Evolutionary conservation across 2,113 vertebrate species (phyloP).

Genomic region (Ammodramus savannarum): DNA sequence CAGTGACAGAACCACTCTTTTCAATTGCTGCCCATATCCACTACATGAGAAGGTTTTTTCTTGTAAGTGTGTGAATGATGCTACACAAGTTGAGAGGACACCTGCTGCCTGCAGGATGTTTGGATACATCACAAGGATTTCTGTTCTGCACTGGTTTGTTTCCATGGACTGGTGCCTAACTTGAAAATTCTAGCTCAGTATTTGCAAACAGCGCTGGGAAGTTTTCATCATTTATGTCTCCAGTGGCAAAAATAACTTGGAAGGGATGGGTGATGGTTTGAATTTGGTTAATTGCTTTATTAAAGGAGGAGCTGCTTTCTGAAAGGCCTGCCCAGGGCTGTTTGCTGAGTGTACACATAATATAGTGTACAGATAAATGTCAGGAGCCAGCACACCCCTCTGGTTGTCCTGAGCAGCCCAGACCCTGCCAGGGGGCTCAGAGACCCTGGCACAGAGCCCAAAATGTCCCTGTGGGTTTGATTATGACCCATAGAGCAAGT

Average conservation of each 20-base stretch:
- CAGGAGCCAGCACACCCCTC: too few species aligned
- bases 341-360: constrained; percentile 4
- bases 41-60: background rate
- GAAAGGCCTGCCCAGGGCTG: background rate
- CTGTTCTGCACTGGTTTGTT: background rate
- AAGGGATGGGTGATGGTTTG: constrained; percentile 30
- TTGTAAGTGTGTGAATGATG: background rate
- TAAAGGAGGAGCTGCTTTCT: constrained; percentile 17
- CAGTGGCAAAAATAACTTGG: constrained; percentile 55
- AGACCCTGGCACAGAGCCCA: too few species aligned
- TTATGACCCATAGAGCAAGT: too few species aligned
- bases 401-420: too few species aligned
- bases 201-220: constrained; percentile 30
- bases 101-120: background rate
- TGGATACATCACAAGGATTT: constrained; percentile 11
- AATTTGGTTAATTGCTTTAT: constrained; percentile 52
- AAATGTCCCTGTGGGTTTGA: too few species aligned
- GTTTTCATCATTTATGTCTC: constrained; percentile 34
- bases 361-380: background rate
- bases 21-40: background rate
- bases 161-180: constrained; percentile 34
- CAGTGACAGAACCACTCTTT: background rate
- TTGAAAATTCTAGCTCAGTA: constrained; percentile 4
- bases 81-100: background rate
- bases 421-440: too few species aligned